Base-by-base conservation (phyloP, 2,888 invertebrate genomes). In the Ormia ochracea region DNA sequence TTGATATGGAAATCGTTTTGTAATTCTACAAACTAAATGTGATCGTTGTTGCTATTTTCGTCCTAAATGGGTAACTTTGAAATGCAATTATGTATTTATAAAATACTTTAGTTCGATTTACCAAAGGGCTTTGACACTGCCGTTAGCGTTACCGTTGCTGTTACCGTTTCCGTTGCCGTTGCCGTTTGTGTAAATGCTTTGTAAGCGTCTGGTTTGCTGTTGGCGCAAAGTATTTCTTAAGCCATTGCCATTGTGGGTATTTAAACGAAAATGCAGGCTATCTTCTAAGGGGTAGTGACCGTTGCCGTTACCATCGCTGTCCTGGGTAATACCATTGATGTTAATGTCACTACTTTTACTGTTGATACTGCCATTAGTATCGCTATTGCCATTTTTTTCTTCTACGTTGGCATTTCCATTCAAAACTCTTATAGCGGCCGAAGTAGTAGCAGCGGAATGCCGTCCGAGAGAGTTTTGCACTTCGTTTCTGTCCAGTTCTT, bases 401-500 rank as follows among this genome's bases (percentile, higher is more conserved):
- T n/a, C n/a, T n/a, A 54, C 70, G 38, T 73, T 79, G n/a, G 70
- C 65, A 38, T 80, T 81, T 12, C 76, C 77, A 75, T 68, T 73
- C 43, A 81, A 77, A 79, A 68, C 74, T 56, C 80, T 72, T 28
- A 80, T 73, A 33, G 54, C 80, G 48, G 77, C 77, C 54, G 68
- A 58, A 26, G 70, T 72, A 9, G 68, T 74, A 14, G 61, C 70
- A 36, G 43, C 41, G 6, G 66, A 76, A 23, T 81, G 38, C 78
- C 81, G 33, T 33, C 68, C 4, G 10, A 74, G 23, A n/a, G 68
- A 54, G 14, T 77, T 78, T 41, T 74, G 78, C 17, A 75, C 56
- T 50, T 82, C 82, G 54, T 69, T 79, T 48, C 74, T 83, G 3
- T 84, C 85, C 17, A 85, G 81, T 23, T 84, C 83, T 10, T 85